Conservation (phyloP, 1,140 invertebrate species). For the Olivierus martensii region DNA sequence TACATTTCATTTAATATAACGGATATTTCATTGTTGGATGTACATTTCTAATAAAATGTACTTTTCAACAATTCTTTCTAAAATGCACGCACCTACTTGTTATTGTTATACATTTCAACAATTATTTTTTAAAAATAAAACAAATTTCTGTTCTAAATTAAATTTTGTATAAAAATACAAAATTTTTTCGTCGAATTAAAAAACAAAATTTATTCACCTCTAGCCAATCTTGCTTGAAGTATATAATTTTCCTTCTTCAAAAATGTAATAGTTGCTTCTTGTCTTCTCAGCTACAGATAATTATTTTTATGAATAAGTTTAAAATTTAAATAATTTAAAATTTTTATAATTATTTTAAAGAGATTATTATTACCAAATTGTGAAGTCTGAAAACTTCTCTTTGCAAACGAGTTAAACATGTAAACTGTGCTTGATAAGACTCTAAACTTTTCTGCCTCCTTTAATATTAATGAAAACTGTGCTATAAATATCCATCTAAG, state of each 20-base stretch:
- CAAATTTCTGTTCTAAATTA: no score
- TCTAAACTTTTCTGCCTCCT: slow-evolving; percentile 29
- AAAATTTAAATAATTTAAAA: neutral
- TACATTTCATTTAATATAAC: no score
- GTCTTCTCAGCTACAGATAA: slow-evolving; percentile 10
- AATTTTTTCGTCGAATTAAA: no score
- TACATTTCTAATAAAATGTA: no score
- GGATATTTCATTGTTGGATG: no score
- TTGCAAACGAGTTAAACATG: slow-evolving; percentile 26
- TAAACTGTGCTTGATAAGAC: slow-evolving; percentile 28
- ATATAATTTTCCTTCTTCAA: slow-evolving; percentile 18
- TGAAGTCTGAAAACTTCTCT: slow-evolving; percentile 29
- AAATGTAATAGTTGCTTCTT: slow-evolving; percentile 19
- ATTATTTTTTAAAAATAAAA: no score
- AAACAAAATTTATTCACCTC: no score
- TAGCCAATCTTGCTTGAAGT: slow-evolving; percentile 14
- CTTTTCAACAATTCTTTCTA: no score
- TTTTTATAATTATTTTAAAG: neutral
- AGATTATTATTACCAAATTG: slow-evolving; percentile 21
- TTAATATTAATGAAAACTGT: neutral
- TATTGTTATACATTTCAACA: no score
- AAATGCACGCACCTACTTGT: no score
- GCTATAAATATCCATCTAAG: neutral
- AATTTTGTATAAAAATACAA: no score
- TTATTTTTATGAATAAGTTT: neutral